These are phyloP conservation scores for Tenebrio molitor DNA, from an alignment of 1,140 invertebrate genomes.

Conservation along the genomic window DNA sequence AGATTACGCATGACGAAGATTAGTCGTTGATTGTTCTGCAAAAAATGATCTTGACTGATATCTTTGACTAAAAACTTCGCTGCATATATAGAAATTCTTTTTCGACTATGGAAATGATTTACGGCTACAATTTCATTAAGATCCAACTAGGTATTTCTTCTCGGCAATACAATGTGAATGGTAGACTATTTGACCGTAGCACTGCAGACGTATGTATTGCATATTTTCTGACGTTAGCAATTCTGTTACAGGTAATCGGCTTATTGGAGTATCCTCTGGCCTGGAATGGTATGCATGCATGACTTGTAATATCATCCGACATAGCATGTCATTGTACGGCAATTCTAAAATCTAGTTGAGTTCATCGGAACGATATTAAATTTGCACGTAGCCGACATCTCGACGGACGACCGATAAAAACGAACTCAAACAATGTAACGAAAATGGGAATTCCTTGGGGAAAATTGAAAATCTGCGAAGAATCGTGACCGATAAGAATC, in stretches of 20 bases:
- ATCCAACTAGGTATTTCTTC: no score
- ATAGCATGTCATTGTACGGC: not conserved
- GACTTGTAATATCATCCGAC: not conserved
- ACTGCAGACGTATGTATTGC: no score
- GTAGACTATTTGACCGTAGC: no score
- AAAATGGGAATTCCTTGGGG: slow-evolving; percentile 43
- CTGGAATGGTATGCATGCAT: slow-evolving; percentile 35
- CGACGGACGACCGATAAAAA: slow-evolving; percentile 39
- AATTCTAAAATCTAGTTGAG: not conserved
- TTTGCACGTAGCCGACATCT: slow-evolving; percentile 35
- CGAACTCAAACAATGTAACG: slow-evolving; percentile 37
- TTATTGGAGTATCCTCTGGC: not conserved
- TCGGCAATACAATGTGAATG: no score
- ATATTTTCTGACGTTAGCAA: slow-evolving; percentile 20
- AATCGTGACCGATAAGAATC: slow-evolving; percentile 51
- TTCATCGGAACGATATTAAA: slow-evolving; percentile 36
- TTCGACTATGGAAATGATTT: no score
- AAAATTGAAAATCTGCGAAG: slow-evolving; percentile 47
- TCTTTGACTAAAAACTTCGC: no score
- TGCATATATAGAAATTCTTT: no score
- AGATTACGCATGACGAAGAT: no score
- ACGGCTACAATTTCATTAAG: no score
- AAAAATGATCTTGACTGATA: no score
- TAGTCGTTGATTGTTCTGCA: no score
- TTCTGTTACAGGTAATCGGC: slow-evolving; percentile 33